phyloP scores from a whole-genome alignment of 2,888 invertebrate species.

The Teinopalpus imperialis region DNA sequence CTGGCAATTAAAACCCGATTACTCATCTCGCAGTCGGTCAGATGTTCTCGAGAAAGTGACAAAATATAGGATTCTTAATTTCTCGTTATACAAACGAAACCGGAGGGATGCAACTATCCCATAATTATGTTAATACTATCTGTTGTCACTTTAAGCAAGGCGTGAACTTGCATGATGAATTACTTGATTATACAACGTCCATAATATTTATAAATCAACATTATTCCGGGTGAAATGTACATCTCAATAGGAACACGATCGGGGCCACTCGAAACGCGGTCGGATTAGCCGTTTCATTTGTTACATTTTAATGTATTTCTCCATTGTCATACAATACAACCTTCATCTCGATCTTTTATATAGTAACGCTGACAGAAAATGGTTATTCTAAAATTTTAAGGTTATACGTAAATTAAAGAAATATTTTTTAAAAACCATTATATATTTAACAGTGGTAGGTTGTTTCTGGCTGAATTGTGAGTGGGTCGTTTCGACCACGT shows the following conservation, averaged over 20 bases:
- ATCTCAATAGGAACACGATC: conserved; percentile 51
- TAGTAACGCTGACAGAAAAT: conserved; percentile 26
- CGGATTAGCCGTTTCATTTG: conserved; percentile 62
- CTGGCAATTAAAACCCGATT: no score
- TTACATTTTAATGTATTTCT: conserved; percentile 56
- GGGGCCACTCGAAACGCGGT: conserved; percentile 61
- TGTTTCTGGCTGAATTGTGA: no score
- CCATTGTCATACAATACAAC: conserved; percentile 38
- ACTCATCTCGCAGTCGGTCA: no score
- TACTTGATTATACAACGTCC: conserved; percentile 44
- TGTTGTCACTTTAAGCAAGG: conserved; percentile 43
- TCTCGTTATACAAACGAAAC: background rate
- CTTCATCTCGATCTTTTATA: conserved; percentile 6
- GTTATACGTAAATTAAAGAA: no score
- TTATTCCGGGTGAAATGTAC: conserved; percentile 57
- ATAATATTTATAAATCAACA: conserved; percentile 57
- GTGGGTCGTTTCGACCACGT: no score
- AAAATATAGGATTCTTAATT: conserved; percentile 5
- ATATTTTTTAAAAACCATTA: no score
- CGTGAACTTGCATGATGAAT: conserved; percentile 52
- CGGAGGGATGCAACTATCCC: conserved; percentile 25
- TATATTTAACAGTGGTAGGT: no score
- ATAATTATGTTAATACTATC: conserved; percentile 62
- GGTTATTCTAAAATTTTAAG: no score
- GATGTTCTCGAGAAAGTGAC: no score